These are phyloP conservation scores for Monopterus albus DNA, from an alignment of 2,113 vertebrate species.

Conservation along the genomic window DNA sequence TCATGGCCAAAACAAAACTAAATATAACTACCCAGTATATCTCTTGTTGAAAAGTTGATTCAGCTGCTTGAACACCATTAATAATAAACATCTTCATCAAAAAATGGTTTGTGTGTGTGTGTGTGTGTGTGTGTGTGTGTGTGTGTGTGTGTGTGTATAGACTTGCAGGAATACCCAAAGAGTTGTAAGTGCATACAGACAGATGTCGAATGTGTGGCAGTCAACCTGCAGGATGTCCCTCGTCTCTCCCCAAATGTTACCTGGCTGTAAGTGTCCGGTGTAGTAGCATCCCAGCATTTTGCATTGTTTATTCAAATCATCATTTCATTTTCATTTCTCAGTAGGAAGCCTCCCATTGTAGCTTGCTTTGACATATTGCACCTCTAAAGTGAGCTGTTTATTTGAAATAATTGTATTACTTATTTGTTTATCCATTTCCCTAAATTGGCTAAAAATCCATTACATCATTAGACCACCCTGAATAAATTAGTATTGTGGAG, in stretches of 20 bases:
- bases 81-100: too few species aligned
- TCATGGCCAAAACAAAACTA: too few species aligned
- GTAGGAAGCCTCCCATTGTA: background rate
- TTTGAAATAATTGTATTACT: background rate
- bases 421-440: background rate
- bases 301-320: background rate
- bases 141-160: slow-evolving; percentile 60
- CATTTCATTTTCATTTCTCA: background rate
- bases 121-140: slow-evolving; percentile 24
- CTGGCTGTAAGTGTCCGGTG: slow-evolving; percentile 80
- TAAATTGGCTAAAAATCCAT: background rate
- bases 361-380: background rate
- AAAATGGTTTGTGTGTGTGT: background rate
- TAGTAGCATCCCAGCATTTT: too few species aligned
- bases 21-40: too few species aligned
- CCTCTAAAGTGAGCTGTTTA: background rate
- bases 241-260: slow-evolving; percentile 78
- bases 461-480: background rate
- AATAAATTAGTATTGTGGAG: too few species aligned
- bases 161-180: slow-evolving; percentile 76
- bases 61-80: too few species aligned
- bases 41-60: too few species aligned
- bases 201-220: slow-evolving; percentile 75
- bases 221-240: slow-evolving; percentile 74
- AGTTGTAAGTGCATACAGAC: slow-evolving; percentile 76